Evolutionary conservation across 2,113 vertebrate genomes (phyloP).

Genomic region (Burhinus oedicnemus): DNA sequence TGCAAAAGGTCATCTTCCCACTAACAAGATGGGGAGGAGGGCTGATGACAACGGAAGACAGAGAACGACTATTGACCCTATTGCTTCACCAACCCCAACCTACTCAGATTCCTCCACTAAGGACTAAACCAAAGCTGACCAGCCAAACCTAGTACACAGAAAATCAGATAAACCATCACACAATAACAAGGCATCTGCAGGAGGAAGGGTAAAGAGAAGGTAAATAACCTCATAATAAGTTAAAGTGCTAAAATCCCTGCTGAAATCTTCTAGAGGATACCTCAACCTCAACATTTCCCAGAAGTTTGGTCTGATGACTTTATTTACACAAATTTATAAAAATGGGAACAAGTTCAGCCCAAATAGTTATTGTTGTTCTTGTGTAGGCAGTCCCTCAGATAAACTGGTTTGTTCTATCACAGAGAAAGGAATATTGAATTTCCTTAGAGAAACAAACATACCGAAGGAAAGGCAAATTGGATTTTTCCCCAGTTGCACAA

Average conservation of each 20-base stretch:
- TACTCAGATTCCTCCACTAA: not conserved
- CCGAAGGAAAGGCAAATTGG: slow-evolving; percentile 66
- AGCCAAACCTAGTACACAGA: not conserved
- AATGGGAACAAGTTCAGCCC: not conserved
- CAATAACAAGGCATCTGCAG: fast-evolving
- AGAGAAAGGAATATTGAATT: slow-evolving; percentile 65
- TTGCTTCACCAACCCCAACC: not conserved
- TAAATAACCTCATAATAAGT: not conserved
- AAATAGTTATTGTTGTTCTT: not conserved
- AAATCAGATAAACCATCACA: not conserved
- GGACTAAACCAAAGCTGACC: not conserved
- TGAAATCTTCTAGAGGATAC: not conserved
- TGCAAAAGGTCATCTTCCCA: not conserved
- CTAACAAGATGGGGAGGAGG: not conserved
- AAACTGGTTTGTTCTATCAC: slow-evolving; percentile 15
- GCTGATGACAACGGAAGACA: not conserved
- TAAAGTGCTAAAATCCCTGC: not conserved
- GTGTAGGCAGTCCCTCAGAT: not conserved
- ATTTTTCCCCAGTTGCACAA: slow-evolving; percentile 59
- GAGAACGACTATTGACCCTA: not conserved
- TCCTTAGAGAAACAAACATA: slow-evolving; percentile 63
- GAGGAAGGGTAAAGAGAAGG: not conserved
- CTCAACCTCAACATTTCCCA: not conserved
- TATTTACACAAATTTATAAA: slow-evolving; percentile 34
- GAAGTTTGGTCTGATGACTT: not conserved